Base-by-base conservation (phyloP, 2,888 invertebrate genomes). In the Chamaedrilus cognettii region DNA sequence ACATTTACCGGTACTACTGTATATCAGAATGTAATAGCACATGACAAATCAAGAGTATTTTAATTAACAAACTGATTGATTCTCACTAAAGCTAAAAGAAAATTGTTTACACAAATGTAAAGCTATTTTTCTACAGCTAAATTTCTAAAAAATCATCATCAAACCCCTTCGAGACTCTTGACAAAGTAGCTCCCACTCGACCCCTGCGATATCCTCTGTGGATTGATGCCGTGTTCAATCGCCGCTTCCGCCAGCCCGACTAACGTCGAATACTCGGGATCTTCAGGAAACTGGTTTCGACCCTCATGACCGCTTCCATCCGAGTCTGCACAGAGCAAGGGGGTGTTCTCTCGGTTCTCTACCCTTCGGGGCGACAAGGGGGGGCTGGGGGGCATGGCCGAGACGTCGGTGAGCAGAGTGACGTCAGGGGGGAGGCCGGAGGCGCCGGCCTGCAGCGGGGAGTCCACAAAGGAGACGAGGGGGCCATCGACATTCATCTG, bases 151-250 rank as follows among this genome's bases (percentile, higher is more conserved):
- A n/a, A n/a, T n/a, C n/a, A n/a, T n/a, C n/a, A n/a, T n/a, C n/a
- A n/a, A n/a, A n/a, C 86, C 76, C 79, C 80, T 35, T 90, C 88
- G 67, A 89, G 87, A 86, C 95, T 95, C 86, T 96, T 97, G 68
- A 97, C 97, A 87, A 99, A 99, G 85, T 99, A 99, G 76, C 97
- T 97, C 30, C 99, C 99, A 85, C 97, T 98, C 67, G 98, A 98
- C 33, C 99, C 99, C 86, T 99, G 98, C 82, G 93, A 96, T 86
- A 99, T 99, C 83, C 99, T 88, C 85, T 97, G 95, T 0, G 99
- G 99, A 85, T 90, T 92, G 77, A 97, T 91, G 61, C 93, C 94
- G 86, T 91, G 15, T 84, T 97, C 96, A 78, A 99, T 96, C 61
- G 98, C 97, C 33, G 50, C 26, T 57, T 73, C 73, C 15, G 72